Evolutionary conservation across 2,113 vertebrate species (phyloP).

Genomic region (Phyllostomus discolor): DNA sequence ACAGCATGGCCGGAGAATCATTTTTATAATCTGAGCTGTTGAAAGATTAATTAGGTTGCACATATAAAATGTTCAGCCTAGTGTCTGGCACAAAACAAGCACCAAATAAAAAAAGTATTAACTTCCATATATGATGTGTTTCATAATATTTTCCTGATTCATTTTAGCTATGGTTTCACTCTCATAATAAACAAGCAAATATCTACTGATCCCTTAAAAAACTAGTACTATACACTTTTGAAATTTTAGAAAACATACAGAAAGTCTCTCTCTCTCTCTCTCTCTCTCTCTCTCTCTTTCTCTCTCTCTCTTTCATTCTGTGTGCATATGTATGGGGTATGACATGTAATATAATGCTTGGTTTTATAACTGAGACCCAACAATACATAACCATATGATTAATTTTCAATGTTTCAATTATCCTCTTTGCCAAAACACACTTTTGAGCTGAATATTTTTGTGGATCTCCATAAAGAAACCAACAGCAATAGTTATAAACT

Average conservation of each 20-base stretch:
- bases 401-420: background rate
- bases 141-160: background rate
- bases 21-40: background rate
- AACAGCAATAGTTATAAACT: background rate
- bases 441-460: background rate
- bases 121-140: background rate
- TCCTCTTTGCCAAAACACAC: background rate
- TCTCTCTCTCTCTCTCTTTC: background rate
- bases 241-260: background rate
- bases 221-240: background rate
- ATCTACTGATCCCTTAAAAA: background rate
- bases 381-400: background rate
- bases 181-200: background rate
- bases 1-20: background rate
- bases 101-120: background rate
- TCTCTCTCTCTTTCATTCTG: background rate
- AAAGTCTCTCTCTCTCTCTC: background rate
- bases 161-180: background rate
- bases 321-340: background rate
- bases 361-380: background rate
- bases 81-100: background rate
- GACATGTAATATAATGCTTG: background rate
- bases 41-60: slow-evolving; percentile 12
- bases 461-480: background rate
- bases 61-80: background rate